Evolutionary conservation across 2,113 vertebrate genomes (phyloP).

Genomic region (Alexandromys fortis): DNA sequence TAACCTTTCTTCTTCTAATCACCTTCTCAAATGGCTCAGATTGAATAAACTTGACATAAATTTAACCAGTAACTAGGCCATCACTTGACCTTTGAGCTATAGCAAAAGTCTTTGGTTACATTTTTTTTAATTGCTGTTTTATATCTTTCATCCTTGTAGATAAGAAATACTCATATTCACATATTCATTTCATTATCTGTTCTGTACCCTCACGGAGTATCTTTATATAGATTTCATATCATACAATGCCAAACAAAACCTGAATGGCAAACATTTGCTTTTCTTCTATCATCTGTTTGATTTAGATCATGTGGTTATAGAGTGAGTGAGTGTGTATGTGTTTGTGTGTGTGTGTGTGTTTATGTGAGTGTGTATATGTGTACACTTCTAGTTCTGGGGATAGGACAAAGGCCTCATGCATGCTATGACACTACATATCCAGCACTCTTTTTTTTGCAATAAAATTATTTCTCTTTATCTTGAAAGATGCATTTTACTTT

Average conservation of each 20-base stretch:
- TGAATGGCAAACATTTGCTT: neutral
- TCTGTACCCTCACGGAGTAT: neutral
- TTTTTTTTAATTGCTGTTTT: neutral
- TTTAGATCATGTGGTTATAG: neutral
- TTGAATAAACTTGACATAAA: neutral
- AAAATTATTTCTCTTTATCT: too few species aligned
- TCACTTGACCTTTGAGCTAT: neutral
- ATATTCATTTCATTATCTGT: neutral
- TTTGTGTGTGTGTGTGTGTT: neutral
- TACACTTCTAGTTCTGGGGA: neutral
- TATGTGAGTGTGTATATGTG: too few species aligned
- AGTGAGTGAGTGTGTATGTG: neutral
- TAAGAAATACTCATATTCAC: neutral
- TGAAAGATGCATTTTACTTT: too few species aligned
- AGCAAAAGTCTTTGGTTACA: neutral
- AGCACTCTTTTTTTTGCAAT: too few species aligned
- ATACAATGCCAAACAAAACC: neutral
- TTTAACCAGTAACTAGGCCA: neutral
- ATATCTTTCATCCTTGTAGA: neutral
- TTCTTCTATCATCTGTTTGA: neutral
- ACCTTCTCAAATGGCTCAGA: neutral
- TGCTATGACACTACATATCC: neutral
- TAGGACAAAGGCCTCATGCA: neutral
- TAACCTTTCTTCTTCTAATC: too few species aligned
- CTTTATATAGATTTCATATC: neutral